Evolutionary conservation across 2,113 vertebrate genomes (phyloP), one percentile per base, ranked within the genome.

Genomic region (Potamarius usumacintae): DNA sequence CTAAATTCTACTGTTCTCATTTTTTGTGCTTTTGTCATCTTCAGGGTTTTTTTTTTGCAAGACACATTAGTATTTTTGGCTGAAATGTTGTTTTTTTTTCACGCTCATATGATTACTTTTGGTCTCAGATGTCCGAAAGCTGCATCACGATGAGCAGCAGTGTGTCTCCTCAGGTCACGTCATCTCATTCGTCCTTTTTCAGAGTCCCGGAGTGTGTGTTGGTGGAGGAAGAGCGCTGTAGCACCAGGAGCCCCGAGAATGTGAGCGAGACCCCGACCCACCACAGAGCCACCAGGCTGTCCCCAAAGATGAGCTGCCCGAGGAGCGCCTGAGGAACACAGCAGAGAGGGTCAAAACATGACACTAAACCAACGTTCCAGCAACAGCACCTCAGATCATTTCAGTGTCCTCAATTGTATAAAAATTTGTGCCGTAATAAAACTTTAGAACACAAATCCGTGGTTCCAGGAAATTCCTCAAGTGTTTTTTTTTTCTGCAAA

Each of bases 231-330:
- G 90, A 12, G 83, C 95, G 95, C 90, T 98, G 97, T 86, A 98
- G 95, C 52, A 99, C 95, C 88, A 95, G 0, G n/a, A 98, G 96
- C 50, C 97, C 97, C 0, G 96, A 96, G 85, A 99, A 95, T 0
- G 94, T 97, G 91, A 97, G 22, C 25, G 96, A 89, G 6, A 98
- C 96, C n/a, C 98, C 97, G 0, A 97, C 93, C 97, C 97, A 99
- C 97, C 97, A 98, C 92, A 98, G 87, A 2, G 94, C 92, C 0
- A 96, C 94, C 92, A 96, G 97, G 0, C 94, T 95, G 92, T 99
- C 97, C 81, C 96, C 94, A 0, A 98, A 99, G 84, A 99, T 94
- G 90, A 97, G 82, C 87, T 95, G 97, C 74, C 97, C 97, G 86
- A 99, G 94, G 88, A 97, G 91, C 81, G 97, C 97, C 98, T 99